Base-by-base conservation (phyloP, 1,140 invertebrate species). In the Stenopsyche tienmushanensis region DNA sequence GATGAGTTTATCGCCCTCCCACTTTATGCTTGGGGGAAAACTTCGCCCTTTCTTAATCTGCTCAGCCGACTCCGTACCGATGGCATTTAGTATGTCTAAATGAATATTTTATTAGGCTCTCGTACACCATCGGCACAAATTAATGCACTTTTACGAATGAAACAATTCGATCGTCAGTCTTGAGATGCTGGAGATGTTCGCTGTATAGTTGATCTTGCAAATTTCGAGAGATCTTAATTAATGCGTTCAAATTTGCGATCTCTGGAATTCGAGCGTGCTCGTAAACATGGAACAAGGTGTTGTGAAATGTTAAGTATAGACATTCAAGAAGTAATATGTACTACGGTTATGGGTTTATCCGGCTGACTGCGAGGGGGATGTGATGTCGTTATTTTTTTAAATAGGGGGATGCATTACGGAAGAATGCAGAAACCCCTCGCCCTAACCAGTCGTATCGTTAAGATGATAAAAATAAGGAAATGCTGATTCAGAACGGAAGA, bases 91-190 rank as follows among this genome's bases (percentile, higher is more conserved):
- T 25, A 39, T 52, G 49, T 25, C 49, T 25, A 52, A 52, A 52
- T 52, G 49, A 52, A 52, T 52, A 52, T 52, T 52, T 52, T 52
- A 52, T 52, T 24, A 24, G 49, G n/a, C n/a, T n/a, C n/a, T n/a
- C n/a, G n/a, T n/a, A n/a, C n/a, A n/a, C n/a, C n/a, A n/a, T n/a
- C n/a, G n/a, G n/a, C n/a, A n/a, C n/a, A n/a, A n/a, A n/a, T n/a
- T n/a, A n/a, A n/a, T n/a, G 29, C 29, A 13, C 5, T 13, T 5
- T 7, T 7, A 34, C 29, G 5, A 34, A 34, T 34, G 29, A 5
- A 13, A 7, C 13, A 13, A 34, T 34, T 13, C 29, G 5, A 34
- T 34, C 5, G 13, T 34, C 13, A 13, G 5, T 7, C 29, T 34
- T 13, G 29, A 34, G 29, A 34, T 34, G 13, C n/a, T n/a, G 29